These are phyloP conservation scores for Teleogryllus occipitalis DNA, from an alignment of 1,140 invertebrate species.

Conservation along the genomic window DNA sequence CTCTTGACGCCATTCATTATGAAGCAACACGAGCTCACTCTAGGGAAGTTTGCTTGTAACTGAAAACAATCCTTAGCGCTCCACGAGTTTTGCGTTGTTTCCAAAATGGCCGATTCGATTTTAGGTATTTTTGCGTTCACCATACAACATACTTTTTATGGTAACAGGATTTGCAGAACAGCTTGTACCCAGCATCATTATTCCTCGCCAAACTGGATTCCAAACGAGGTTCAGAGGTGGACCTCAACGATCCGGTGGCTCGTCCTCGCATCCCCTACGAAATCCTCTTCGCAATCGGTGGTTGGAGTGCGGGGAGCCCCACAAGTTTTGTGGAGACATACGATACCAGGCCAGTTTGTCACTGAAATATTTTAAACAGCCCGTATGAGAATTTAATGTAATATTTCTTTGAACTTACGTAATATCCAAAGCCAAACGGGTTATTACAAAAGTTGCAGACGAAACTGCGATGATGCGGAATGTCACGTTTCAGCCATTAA, in stretches of 20 bases:
- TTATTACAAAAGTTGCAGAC: too few relatives aligned
- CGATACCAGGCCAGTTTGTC: slow-evolving; percentile 44
- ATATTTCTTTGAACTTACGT: too few relatives aligned
- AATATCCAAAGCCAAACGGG: too few relatives aligned
- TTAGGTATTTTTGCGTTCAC: slow-evolving; percentile 25
- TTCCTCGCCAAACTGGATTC: slow-evolving; percentile 52
- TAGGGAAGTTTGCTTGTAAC: not conserved
- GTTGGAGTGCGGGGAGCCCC: slow-evolving; percentile 70
- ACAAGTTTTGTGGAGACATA: slow-evolving; percentile 72
- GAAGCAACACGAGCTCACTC: too few relatives aligned
- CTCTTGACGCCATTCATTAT: too few relatives aligned
- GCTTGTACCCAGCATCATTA: slow-evolving; percentile 43
- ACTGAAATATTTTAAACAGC: not conserved
- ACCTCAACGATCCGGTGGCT: slow-evolving; percentile 46
- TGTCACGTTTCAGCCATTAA: too few relatives aligned
- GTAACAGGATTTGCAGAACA: slow-evolving; percentile 40
- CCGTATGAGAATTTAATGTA: too few relatives aligned
- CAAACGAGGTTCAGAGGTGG: slow-evolving; percentile 42
- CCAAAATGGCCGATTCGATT: slow-evolving; percentile 29
- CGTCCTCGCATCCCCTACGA: slow-evolving; percentile 58
- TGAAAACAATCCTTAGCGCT: not conserved
- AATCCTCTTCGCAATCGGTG: slow-evolving; percentile 63
- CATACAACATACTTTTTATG: slow-evolving; percentile 26
- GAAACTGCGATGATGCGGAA: too few relatives aligned
- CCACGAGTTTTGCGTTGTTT: not conserved